These are phyloP conservation scores for Thymelicus acteon DNA, from an alignment of 2,888 invertebrate species.

Conservation along the genomic window DNA sequence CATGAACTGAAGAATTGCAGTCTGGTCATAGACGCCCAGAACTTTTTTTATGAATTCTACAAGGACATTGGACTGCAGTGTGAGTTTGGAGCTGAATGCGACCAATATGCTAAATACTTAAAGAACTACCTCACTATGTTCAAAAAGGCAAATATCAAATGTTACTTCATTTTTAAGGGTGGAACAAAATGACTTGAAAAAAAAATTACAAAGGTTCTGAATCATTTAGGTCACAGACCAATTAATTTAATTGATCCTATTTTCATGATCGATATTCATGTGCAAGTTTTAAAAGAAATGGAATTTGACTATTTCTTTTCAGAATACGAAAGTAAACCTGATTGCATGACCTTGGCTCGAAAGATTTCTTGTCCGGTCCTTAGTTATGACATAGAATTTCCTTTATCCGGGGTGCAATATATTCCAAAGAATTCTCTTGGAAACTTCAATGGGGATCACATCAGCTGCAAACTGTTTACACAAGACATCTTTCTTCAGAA, in stretches of 20 bases:
- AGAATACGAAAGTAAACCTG: conserved; percentile 49
- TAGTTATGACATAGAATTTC: conserved; percentile 53
- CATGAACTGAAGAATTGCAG: conserved; percentile 45
- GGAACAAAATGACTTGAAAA: conserved; percentile 42
- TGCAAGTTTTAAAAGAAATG: conserved; percentile 54
- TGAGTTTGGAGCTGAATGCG: conserved; percentile 53
- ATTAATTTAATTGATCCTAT: conserved; percentile 42
- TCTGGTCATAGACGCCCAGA: conserved; percentile 58
- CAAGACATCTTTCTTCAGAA: not conserved
- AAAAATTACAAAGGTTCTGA: conserved; percentile 38
- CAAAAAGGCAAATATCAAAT: conserved; percentile 52
- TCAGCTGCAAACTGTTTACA: conserved; percentile 8
- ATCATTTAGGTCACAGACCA: conserved; percentile 26
- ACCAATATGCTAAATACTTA: conserved; percentile 50
- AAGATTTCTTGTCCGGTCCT: conserved; percentile 54
- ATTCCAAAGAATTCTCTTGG: conserved; percentile 45
- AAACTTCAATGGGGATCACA: not conserved
- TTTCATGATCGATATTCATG: conserved; percentile 48
- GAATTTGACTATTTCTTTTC: conserved; percentile 50
- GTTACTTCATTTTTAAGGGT: conserved; percentile 57
- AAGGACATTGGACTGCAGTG: conserved; percentile 41
- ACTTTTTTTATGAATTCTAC: conserved; percentile 51
- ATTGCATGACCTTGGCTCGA: conserved; percentile 55
- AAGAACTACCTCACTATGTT: conserved; percentile 48
- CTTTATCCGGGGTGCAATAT: conserved; percentile 52